phyloP scores from a whole-genome alignment of 2,113 vertebrate species.

The Macrotis lagotis region DNA sequence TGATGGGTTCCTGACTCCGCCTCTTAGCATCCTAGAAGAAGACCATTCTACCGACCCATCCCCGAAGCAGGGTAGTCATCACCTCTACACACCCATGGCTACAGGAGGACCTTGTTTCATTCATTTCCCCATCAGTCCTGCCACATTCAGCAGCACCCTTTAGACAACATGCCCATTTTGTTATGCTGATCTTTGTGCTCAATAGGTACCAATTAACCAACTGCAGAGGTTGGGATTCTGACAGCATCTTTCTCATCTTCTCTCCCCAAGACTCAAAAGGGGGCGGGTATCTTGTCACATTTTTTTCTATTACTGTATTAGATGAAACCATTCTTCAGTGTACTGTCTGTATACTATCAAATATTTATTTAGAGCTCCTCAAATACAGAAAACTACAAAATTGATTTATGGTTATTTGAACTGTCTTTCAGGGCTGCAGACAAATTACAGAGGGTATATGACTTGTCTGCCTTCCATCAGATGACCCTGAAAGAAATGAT shows the following conservation, averaged over 20 bases:
- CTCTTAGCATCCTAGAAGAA: background rate
- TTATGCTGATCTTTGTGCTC: conserved; percentile 37
- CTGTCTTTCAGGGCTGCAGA: conserved; percentile 59
- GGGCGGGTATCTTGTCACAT: background rate
- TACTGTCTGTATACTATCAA: conserved; percentile 42
- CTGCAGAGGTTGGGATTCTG: background rate
- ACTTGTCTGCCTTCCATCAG: conserved; percentile 45
- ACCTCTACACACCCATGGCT: background rate
- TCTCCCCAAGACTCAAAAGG: conserved; percentile 29
- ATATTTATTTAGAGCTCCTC: conserved; percentile 55
- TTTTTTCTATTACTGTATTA: conserved; percentile 20
- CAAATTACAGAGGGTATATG: conserved; percentile 54
- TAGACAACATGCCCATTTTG: conserved; percentile 9
- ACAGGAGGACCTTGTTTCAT: background rate
- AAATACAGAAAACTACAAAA: conserved; percentile 51
- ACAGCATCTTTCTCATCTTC: conserved; percentile 14
- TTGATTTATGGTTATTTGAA: conserved; percentile 63
- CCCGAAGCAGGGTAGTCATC: background rate
- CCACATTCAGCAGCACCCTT: conserved; percentile 10
- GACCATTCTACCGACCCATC: background rate
- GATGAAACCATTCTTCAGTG: conserved; percentile 44
- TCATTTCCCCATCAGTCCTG: background rate
- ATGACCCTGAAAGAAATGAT: conserved; percentile 30
- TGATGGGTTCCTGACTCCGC: background rate
- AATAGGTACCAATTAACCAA: background rate